These are phyloP conservation scores for Eueremaeus valkanovi DNA, from an alignment of 2,888 invertebrate species.

Conservation along the genomic window DNA sequence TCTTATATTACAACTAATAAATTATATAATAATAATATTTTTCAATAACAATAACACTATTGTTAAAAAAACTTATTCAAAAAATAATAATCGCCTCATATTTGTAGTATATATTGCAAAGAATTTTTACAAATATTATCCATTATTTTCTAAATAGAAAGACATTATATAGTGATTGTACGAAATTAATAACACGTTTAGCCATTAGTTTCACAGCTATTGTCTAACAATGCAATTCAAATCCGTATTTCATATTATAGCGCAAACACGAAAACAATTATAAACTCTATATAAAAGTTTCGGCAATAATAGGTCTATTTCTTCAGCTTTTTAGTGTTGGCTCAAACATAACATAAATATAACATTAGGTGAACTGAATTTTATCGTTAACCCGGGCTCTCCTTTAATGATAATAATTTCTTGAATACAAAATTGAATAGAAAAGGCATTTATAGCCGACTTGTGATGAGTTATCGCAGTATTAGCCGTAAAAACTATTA, in stretches of 20 bases:
- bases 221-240: neutral
- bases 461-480: slow-evolving; percentile 6
- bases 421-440: neutral
- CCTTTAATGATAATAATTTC: slow-evolving; percentile 4
- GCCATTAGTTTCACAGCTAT: neutral
- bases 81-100: no score
- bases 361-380: neutral
- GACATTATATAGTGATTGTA: neutral
- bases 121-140: no score
- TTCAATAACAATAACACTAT: no score
- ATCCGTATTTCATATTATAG: slow-evolving; percentile 7
- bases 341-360: no score
- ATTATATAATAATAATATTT: no score
- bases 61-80: neutral
- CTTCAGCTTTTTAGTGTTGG: neutral
- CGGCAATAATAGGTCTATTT: neutral
- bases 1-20: no score
- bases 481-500: neutral
- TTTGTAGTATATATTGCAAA: no score
- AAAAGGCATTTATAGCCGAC: neutral
- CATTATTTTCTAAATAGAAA: no score
- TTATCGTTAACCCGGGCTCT: neutral
- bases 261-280: slow-evolving; percentile 25
- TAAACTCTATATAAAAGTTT: neutral
- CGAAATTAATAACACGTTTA: slow-evolving; percentile 30